phyloP scores from a whole-genome alignment of 37 sponge, comb jelly and placozoan species.

The Lycopodina hypogea region DNA sequence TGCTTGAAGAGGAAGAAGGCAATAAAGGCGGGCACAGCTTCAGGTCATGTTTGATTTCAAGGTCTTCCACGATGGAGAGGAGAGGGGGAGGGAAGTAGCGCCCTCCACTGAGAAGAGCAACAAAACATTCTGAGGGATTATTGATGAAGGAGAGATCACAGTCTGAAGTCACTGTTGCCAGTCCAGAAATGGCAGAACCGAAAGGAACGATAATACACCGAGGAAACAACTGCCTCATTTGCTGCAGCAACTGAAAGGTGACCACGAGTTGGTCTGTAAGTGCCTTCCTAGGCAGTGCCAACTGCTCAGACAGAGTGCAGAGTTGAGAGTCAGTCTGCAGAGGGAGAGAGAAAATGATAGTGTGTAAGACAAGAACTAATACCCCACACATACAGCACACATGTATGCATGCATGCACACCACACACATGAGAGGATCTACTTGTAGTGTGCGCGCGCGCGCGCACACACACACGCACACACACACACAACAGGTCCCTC shows the following conservation, averaged over 20 bases:
- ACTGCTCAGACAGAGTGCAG: not conserved
- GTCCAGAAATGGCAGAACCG: constrained; percentile 54
- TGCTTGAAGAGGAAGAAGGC: not conserved
- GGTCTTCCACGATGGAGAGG: not conserved
- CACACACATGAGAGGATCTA: too few species aligned
- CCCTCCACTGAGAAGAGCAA: not conserved
- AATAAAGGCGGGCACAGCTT: not conserved
- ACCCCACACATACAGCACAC: too few species aligned
- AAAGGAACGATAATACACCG: constrained; percentile 44
- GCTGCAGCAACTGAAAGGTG: constrained; percentile 1
- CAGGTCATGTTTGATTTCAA: not conserved
- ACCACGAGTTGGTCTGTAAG: constrained; percentile 4
- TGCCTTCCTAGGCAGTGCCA: not conserved
- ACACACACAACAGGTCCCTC: too few species aligned
- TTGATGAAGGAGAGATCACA: constrained; percentile 51
- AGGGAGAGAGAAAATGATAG: not conserved
- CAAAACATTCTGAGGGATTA: constrained; percentile 3
- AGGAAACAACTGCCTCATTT: constrained; percentile 18
- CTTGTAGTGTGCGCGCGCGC: too few species aligned
- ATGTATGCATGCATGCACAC: too few species aligned
- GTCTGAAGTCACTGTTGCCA: constrained; percentile 48
- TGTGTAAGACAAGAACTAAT: too few species aligned
- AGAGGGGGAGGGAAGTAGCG: not conserved
- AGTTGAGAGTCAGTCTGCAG: constrained; percentile 37
- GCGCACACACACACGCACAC: too few species aligned